Base-by-base conservation (phyloP, 2,888 invertebrate species). In the Tenodera sinensis region DNA sequence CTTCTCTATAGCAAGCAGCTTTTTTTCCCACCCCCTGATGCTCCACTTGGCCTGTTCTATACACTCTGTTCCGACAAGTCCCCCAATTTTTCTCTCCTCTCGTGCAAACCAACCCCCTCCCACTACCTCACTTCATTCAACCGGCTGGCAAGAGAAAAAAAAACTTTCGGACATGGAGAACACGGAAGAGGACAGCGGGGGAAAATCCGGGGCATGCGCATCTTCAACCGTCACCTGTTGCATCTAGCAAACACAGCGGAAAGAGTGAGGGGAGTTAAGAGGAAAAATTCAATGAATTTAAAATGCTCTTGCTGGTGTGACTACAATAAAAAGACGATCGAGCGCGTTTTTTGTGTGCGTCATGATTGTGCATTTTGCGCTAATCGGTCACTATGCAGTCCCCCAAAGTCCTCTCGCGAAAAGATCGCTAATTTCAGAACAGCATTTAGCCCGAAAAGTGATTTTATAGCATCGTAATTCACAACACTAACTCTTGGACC, bases 261-360 rank as follows among this genome's bases (percentile, higher is more conserved):
- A 85, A 82, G 88, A 27, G 27, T 28, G 83, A 42, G 28, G 82
- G 88, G 88, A 84, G 88, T n/a, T 47, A 42, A 83, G 82, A 83
- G 88, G 88, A 89, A 90, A 90, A 90, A 89, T 90, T 88, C 90
- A 90, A 90, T 90, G 90, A 90, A 90, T 90, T 90, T 90, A 90
- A 90, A 90, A 90, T 90, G 89, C 71, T 88, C 85, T 89, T 89
- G 88, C 87, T 89, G 87, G 89, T 84, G 84, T 82, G 86, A 83
- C 83, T 89, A 83, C 84, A 71, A 88, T 88, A 42, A 83, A 83
- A 85, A 47, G 71, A 83, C 82, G 28, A 83, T 47, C 85, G 71
- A 84, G 54, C 54, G 54, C 54, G 42, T 42, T 71, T 71, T 71
- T 71, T 71, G 54, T 71, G 54, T 71, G 54, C 54, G 15, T 71